These are phyloP conservation scores for Plecturocebus donacophilus DNA, from an alignment of 2,113 vertebrate species.

Conservation along the genomic window DNA sequence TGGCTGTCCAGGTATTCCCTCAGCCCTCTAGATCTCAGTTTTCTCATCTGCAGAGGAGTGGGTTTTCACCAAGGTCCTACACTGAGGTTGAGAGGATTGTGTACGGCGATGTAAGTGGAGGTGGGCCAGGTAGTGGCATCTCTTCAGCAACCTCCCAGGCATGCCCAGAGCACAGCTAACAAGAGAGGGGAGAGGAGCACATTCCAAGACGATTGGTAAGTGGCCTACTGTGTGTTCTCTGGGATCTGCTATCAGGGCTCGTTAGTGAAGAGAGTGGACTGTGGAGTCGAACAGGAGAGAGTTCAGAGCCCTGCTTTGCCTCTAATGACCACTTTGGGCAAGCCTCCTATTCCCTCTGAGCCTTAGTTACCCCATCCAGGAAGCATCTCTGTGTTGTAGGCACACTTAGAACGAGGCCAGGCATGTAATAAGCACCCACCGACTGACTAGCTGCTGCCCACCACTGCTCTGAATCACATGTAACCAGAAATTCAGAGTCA, in stretches of 20 bases:
- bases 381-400: background rate
- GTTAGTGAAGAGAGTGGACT: background rate
- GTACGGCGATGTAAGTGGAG: accelerated
- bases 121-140: background rate
- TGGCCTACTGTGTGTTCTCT: background rate
- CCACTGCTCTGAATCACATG: background rate
- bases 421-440: background rate
- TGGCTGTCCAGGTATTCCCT: too few relatives aligned
- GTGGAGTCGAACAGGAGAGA: background rate
- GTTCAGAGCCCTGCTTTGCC: background rate
- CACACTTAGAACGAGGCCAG: background rate
- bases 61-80: background rate
- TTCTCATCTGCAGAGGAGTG: background rate
- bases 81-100: accelerated
- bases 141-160: background rate
- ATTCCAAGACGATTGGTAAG: accelerated
- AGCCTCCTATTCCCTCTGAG: background rate
- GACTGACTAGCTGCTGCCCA: background rate
- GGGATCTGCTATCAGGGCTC: background rate
- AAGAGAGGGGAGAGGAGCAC: accelerated
- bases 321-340: background rate
- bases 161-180: background rate
- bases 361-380: background rate
- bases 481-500: background rate
- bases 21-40: background rate